Conservation (phyloP, 2,888 invertebrate genomes). For the Parnassius apollo region DNA sequence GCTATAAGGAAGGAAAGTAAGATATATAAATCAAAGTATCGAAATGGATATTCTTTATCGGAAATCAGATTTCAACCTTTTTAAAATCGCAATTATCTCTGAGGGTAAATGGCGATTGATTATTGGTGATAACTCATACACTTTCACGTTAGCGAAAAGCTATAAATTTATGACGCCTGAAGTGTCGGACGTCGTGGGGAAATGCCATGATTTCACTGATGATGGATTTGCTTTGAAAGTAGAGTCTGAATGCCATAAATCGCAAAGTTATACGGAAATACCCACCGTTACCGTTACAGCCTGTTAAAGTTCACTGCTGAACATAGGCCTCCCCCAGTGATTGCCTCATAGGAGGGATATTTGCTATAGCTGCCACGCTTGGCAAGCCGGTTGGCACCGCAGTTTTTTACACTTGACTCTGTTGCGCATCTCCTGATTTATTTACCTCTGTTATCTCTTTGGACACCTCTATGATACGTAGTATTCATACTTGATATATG, state of each 20-base stretch:
- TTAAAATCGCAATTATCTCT: conserved; percentile 18
- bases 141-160: conserved; percentile 20
- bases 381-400: too few species aligned
- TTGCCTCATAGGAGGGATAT: too few species aligned
- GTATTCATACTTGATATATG: too few species aligned
- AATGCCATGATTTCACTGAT: conserved; percentile 15
- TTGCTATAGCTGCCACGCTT: too few species aligned
- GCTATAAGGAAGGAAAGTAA: too few species aligned
- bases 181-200: conserved; percentile 7
- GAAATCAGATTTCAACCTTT: conserved; percentile 28
- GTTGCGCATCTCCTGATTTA: too few species aligned
- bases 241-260: background rate
- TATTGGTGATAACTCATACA: conserved; percentile 20
- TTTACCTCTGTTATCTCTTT: too few species aligned
- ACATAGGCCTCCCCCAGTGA: too few species aligned
- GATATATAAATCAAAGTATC: background rate
- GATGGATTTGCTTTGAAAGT: conserved; percentile 5
- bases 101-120: conserved; percentile 16
- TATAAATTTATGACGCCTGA: conserved; percentile 15
- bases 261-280: background rate
- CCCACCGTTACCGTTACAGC: too few species aligned
- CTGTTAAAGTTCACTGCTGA: background rate
- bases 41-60: conserved; percentile 1
- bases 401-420: too few species aligned
- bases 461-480: too few species aligned